A percentile compares a stretch with the other conserved stretches of the same genome.
Conservation (phyloP, 1,140 invertebrate species). For the Amphibalanus amphitrite region DNA sequence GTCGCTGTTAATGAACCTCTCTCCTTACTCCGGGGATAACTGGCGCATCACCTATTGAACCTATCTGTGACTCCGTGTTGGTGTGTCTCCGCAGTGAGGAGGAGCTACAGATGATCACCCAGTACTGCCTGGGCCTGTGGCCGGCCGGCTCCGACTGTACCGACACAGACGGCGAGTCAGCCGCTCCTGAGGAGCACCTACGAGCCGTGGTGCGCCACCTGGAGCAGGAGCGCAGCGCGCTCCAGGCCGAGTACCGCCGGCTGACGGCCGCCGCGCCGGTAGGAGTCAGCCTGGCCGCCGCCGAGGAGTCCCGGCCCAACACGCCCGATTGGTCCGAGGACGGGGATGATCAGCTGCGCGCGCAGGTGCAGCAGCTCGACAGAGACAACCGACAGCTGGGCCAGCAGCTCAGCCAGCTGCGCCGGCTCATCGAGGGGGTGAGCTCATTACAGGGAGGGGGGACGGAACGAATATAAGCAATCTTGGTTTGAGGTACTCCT, state of each 20-base stretch:
- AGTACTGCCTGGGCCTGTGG: conserved; percentile 80
- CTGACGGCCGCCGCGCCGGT: conserved; percentile 22
- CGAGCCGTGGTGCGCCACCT: conserved; percentile 32
- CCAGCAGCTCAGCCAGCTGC: conserved; percentile 51
- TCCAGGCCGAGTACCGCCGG: conserved; percentile 86
- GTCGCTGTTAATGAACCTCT: no score
- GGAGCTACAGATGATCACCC: conserved; percentile 84
- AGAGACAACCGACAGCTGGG: conserved; percentile 79
- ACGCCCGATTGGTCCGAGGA: conserved; percentile 89
- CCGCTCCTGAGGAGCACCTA: no score
- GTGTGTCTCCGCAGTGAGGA: conserved; percentile 39
- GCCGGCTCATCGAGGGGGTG: conserved; percentile 74
- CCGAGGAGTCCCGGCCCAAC: conserved; percentile 47
- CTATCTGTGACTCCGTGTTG: no score
- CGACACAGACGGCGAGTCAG: conserved; percentile 62
- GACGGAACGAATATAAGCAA: no score
- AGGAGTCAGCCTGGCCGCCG: conserved; percentile 19
- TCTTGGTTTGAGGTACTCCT: no score
- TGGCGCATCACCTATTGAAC: no score
- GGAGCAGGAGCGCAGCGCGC: conserved; percentile 81
- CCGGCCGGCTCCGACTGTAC: conserved; percentile 73
- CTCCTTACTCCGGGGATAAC: no score
- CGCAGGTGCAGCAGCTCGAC: conserved; percentile 89
- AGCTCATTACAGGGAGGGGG: no score
- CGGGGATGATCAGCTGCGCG: conserved; percentile 84